phyloP scores from a whole-genome alignment of 2,888 invertebrate genomes.

The Galerucella nymphaeae region DNA sequence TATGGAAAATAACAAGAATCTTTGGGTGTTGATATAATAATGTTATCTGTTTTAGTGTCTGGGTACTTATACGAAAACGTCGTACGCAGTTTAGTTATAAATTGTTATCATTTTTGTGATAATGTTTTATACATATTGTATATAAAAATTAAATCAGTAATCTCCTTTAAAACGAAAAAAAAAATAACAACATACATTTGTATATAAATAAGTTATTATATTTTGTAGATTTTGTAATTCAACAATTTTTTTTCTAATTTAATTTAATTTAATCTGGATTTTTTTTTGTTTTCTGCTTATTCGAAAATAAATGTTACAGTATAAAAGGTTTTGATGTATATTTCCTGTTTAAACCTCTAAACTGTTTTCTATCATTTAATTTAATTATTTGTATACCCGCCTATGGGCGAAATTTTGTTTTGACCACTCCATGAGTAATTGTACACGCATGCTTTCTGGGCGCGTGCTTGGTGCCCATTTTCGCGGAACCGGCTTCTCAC shows the following conservation, averaged over 20 bases:
- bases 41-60: conserved; percentile 35
- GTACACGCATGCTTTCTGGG: no score
- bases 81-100: conserved; percentile 35
- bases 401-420: no score
- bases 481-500: no score
- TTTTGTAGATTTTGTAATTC: conserved; percentile 32
- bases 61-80: conserved; percentile 40
- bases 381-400: no score
- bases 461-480: no score
- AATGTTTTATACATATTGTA: conserved; percentile 48
- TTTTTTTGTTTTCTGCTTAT: conserved; percentile 20
- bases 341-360: no score
- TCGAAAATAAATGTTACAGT: conserved; percentile 18
- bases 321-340: not conserved
- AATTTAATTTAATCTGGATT: conserved; percentile 18
- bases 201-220: conserved; percentile 39
- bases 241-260: conserved; percentile 8
- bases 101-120: conserved; percentile 49
- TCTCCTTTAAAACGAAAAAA: conserved; percentile 40
- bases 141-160: conserved; percentile 38
- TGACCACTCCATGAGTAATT: no score
- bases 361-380: no score
- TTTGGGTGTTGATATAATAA: not conserved
- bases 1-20: not conserved
- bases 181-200: conserved; percentile 37